Evolutionary conservation across 2,888 invertebrate genomes (phyloP).

Genomic region (Ernsta delagoae): DNA sequence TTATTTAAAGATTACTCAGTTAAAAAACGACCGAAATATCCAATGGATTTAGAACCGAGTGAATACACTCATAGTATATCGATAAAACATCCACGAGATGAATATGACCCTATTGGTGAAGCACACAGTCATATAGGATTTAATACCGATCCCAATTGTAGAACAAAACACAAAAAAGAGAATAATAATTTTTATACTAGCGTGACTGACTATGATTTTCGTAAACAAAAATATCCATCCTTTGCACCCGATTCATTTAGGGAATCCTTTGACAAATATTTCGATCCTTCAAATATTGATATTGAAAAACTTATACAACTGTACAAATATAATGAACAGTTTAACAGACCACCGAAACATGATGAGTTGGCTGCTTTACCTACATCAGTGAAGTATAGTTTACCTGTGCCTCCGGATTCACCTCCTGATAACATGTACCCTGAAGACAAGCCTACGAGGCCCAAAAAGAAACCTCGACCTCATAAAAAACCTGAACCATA

Average conservation of each 20-base stretch:
- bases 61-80: slow-evolving; percentile 73
- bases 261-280: slow-evolving; percentile 65
- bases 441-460: slow-evolving; percentile 63
- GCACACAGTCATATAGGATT: slow-evolving; percentile 70
- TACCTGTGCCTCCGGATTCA: slow-evolving; percentile 60
- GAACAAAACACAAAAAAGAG: slow-evolving; percentile 66
- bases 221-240: slow-evolving; percentile 60
- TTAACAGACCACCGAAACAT: slow-evolving; percentile 57
- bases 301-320: slow-evolving; percentile 63
- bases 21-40: slow-evolving; percentile 63
- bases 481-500: slow-evolving; percentile 60
- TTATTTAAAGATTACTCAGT: slow-evolving; percentile 58
- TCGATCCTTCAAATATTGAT: slow-evolving; percentile 60
- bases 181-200: slow-evolving; percentile 58
- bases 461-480: slow-evolving; percentile 69
- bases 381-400: slow-evolving; percentile 51
- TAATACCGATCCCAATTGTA: slow-evolving; percentile 70
- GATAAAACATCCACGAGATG: slow-evolving; percentile 71
- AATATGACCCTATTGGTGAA: slow-evolving; percentile 54
- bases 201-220: slow-evolving; percentile 58
- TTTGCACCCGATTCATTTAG: slow-evolving; percentile 57
- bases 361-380: slow-evolving; percentile 57
- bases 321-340: slow-evolving; percentile 51
- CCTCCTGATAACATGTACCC: slow-evolving; percentile 60
- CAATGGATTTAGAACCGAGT: slow-evolving; percentile 66